Evolutionary conservation across 1,140 invertebrate genomes (phyloP).

Genomic region (Fopius arisanus): DNA sequence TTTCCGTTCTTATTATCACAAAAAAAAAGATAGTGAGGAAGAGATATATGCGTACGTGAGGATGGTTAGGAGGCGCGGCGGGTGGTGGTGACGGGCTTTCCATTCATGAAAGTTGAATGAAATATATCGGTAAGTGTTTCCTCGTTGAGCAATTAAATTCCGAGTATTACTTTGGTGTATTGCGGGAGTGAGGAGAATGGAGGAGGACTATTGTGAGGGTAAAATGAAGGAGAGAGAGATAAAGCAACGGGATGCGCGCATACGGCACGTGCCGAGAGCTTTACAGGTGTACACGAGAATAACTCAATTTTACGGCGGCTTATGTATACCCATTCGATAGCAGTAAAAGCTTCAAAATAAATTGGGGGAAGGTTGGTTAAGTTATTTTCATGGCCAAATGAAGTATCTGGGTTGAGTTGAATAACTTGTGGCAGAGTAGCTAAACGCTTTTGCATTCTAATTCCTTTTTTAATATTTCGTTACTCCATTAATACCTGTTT

Average conservation of each 20-base stretch:
- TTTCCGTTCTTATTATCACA: neutral
- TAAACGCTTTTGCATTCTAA: too few species aligned
- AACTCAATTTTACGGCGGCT: slow-evolving; percentile 9
- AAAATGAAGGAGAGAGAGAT: neutral
- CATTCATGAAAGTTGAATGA: slow-evolving; percentile 18
- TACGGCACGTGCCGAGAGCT: slow-evolving; percentile 6
- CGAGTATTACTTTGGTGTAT: neutral
- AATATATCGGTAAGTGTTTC: slow-evolving; percentile 19
- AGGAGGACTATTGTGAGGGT: neutral
- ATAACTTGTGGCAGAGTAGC: too few species aligned
- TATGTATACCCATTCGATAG: neutral
- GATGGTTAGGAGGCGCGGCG: neutral
- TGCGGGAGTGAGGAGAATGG: neutral
- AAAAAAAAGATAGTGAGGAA: neutral
- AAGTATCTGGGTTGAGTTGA: too few species aligned
- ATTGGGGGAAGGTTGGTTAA: neutral
- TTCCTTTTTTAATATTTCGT: too few species aligned
- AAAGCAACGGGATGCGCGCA: neutral
- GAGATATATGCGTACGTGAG: slow-evolving; percentile 5
- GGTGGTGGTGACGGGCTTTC: neutral
- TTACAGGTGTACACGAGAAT: neutral
- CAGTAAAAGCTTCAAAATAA: neutral
- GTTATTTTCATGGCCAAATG: neutral
- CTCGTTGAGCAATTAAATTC: slow-evolving; percentile 19
- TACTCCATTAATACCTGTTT: too few species aligned